Evolutionary conservation across 2,113 vertebrate species (phyloP).

Genomic region (Ciconia maguari): DNA sequence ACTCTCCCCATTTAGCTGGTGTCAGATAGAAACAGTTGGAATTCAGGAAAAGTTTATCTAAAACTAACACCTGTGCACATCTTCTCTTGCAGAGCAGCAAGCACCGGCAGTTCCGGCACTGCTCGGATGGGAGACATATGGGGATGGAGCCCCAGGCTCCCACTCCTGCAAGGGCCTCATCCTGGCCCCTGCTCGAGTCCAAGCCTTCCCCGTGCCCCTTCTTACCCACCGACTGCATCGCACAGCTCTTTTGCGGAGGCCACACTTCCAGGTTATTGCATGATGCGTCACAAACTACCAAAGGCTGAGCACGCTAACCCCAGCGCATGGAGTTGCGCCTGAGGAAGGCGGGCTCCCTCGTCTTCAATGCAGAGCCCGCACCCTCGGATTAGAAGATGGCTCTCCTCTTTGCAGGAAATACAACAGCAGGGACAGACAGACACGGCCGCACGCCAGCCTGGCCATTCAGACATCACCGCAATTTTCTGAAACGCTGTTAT

Average conservation of each 20-base stretch:
- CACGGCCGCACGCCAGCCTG: not conserved
- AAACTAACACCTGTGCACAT: not conserved
- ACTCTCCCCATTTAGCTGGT: not conserved
- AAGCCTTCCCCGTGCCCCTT: accelerated
- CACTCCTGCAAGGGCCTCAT: accelerated
- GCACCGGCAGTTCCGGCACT: accelerated
- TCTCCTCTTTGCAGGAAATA: not conserved
- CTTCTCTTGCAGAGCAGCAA: not conserved
- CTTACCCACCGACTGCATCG: accelerated
- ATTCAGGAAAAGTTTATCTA: not conserved
- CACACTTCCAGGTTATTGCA: not conserved
- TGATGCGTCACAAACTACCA: not conserved
- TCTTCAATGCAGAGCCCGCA: accelerated
- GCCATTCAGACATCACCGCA: not conserved
- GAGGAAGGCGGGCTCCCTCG: not conserved
- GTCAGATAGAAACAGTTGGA: not conserved
- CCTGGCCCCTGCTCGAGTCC: not conserved
- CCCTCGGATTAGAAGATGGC: accelerated
- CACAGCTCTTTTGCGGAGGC: accelerated
- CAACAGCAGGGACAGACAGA: not conserved
- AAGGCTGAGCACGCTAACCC: accelerated
- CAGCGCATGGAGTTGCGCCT: accelerated
- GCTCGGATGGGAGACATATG: accelerated
- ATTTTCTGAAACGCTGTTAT: not conserved
- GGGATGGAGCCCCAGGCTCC: not conserved